Base-by-base conservation (phyloP, 1,140 invertebrate genomes). In the Anastatus disparis region DNA sequence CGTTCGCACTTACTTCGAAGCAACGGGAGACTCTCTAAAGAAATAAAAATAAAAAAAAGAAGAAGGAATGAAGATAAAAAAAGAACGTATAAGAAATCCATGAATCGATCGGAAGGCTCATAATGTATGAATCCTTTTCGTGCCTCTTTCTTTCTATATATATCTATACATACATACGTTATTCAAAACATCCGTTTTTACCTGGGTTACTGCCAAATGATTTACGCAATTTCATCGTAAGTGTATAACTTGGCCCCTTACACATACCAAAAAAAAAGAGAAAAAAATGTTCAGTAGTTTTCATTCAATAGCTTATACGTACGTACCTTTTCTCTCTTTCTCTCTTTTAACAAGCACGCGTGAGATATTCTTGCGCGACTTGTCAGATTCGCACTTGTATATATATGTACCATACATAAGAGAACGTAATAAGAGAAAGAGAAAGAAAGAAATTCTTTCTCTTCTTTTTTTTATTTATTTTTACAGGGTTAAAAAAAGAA, bases 51-150 rank as follows among this genome's bases (percentile, higher is more conserved):
- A 31, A 27, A 44, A 46, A 27, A 44, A n/a, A 27, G 1, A 4
- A 17, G 26, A n/a, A 27, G 10, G 1, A 1, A 7, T n/a, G 17
- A 22, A 20, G 29, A 50, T 8, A 50, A 27, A 46, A 20, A 31
- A 15, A 46, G 42, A n/a, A n/a, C n/a, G n/a, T n/a, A n/a, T n/a
- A n/a, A 31, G 15, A 6, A 62, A 59, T 13, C 12, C 31, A 24
- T 61, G 40, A 61, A 61, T 61, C 20, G 40, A 61, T 61, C 40
- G 58, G 58, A 61, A 61, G 40, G 58, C 26, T 4, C 26, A 46
- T 42, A 59, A 42, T 40, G 38, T 38, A 12, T 15, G 35, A 20
- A 8, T 20, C 2, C 2, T 20, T 20, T 29, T 2, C 15, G 10
- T 12, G 52, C 27, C 13, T 3, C 17, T 46, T 2, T 9, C n/a